These are phyloP conservation scores for Polyploca ridens DNA, from an alignment of 2,888 invertebrate species.

Conservation along the genomic window DNA sequence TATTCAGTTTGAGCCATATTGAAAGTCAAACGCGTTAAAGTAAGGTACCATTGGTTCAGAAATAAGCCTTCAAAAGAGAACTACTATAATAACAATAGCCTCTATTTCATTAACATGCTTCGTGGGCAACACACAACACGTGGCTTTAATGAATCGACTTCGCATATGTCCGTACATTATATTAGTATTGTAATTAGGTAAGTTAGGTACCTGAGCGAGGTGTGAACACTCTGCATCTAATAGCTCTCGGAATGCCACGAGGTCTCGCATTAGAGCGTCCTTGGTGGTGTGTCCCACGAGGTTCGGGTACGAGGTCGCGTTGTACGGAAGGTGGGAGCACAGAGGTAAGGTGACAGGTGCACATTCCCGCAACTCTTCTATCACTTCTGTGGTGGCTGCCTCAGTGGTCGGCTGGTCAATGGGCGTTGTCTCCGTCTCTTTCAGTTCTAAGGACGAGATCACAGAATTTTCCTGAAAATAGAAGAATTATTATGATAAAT, in stretches of 20 bases:
- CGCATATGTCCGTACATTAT: neutral
- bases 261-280: conserved; percentile 87
- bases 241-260: conserved; percentile 93
- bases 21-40: too few relatives aligned
- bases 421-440: conserved; percentile 68
- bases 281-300: conserved; percentile 87
- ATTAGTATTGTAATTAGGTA: neutral
- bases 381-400: conserved; percentile 64
- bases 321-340: conserved; percentile 90
- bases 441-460: conserved; percentile 74
- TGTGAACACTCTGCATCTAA: conserved; percentile 96
- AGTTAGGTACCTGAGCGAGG: conserved; percentile 88
- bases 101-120: neutral
- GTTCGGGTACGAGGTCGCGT: conserved; percentile 93
- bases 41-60: too few relatives aligned
- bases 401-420: conserved; percentile 72
- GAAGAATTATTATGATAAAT: neutral
- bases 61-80: neutral
- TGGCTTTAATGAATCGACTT: conserved; percentile 3
- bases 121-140: conserved; percentile 4
- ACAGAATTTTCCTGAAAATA: conserved; percentile 72
- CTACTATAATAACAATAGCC: neutral
- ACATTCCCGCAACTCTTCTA: conserved; percentile 88
- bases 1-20: too few relatives aligned
- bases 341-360: conserved; percentile 87